Base-by-base conservation (phyloP, 1,140 invertebrate species). In the Meloidogyne chitwoodi region DNA sequence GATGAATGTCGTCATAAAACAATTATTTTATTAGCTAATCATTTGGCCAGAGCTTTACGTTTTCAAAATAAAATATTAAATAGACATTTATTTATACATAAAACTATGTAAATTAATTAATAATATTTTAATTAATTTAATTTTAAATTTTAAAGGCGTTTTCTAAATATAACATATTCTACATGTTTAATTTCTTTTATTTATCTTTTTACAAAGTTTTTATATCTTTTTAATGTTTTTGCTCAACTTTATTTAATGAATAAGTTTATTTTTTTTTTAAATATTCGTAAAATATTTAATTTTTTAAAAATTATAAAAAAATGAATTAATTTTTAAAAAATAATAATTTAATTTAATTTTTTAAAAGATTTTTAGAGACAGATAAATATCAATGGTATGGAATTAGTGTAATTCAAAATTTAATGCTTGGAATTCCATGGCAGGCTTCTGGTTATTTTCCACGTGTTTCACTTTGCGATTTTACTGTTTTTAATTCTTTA, bases 381-480 rank as follows among this genome's bases (percentile, higher is more conserved):
- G 81, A 85, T 63, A 75, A 74, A 61, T 77, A 87, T 68, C 62
- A 83, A 16, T 86, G 82, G 82, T 87, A 87, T 68, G 84, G 84
- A 4, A 69, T 84, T 31, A 80, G 82, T n/a, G 84, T 86, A 10
- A 81, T 86, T 41, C n/a, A 56, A 44, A 82, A 86, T 66, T 78
- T 86, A 26, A 68, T 86, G 12, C 80, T 44, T n/a, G 84, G 84
- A 27, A 69, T 72, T 12, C 66, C 81, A 11, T 86, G 85, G 84
- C 84, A 85, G 61, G 72, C 84, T 22, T 88, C 88, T 22, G 84
- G 79, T 16, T 83, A 87, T 19, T 90, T 90, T 83, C 89, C 89
- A 0, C 81, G 89, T 66, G 88, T 90, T 12, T 90, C 90, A 24
- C 83, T 90, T 65, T 90, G 89, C 82, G 89, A 90, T 81, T 90